A percentile compares a stretch with the other conserved stretches of the same genome.
phyloP scores from a whole-genome alignment of 2,113 vertebrate genomes.

The Urocynchramus pylzowi region DNA sequence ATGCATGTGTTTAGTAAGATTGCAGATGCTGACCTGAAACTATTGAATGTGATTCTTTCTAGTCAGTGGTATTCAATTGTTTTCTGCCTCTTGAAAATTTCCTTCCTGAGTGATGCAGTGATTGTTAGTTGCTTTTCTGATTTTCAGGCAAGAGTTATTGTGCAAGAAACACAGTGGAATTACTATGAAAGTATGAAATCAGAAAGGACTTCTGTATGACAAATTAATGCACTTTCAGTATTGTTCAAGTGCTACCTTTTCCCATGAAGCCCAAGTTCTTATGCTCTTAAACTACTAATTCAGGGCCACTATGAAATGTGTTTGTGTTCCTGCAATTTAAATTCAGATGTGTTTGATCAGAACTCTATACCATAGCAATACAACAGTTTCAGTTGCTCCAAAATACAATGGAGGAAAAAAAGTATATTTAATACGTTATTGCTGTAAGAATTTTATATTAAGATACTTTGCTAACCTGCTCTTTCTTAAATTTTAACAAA shows the following conservation, averaged over 20 bases:
- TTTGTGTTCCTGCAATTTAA: not conserved
- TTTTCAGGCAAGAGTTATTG: not conserved
- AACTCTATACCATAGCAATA: not conserved
- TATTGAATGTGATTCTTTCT: not conserved
- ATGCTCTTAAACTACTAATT: not conserved
- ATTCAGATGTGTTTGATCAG: not conserved
- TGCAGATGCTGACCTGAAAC: not conserved
- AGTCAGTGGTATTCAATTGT: not conserved
- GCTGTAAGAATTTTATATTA: not conserved
- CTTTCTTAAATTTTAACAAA: not conserved
- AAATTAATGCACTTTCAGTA: not conserved
- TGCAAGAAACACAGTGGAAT: not conserved
- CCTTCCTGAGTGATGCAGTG: not conserved
- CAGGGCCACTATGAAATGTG: not conserved
- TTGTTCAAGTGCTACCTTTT: not conserved
- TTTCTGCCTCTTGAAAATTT: not conserved
- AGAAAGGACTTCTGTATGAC: not conserved
- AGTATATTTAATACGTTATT: not conserved
- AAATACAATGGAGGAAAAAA: not conserved
- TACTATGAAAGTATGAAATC: not conserved
- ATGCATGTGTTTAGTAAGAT: not conserved
- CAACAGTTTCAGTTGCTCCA: not conserved
- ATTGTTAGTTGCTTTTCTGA: not conserved
- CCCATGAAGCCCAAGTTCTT: not conserved
- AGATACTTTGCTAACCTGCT: not conserved